These are phyloP conservation scores for Trinectes maculatus DNA, from an alignment of 2,113 vertebrate genomes.

Conservation along the genomic window DNA sequence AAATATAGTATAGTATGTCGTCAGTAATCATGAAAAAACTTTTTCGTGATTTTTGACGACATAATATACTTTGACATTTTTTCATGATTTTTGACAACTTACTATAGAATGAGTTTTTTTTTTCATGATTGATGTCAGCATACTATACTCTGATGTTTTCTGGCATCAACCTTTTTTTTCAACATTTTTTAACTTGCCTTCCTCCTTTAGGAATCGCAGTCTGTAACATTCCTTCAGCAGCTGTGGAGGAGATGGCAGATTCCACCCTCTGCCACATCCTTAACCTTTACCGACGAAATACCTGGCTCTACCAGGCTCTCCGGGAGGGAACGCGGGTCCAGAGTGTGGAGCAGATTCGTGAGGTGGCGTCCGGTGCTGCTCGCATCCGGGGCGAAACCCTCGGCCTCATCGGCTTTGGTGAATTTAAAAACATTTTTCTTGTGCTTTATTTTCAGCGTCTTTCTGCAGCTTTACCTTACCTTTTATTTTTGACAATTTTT, in stretches of 20 bases:
- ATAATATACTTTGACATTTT: too few species aligned
- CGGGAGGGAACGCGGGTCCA: slow-evolving; percentile 95
- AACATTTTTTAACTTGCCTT: not conserved
- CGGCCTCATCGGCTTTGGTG: slow-evolving; percentile 97
- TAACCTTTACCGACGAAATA: slow-evolving; percentile 98
- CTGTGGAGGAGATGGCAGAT: slow-evolving; percentile 96
- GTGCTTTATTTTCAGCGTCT: not conserved
- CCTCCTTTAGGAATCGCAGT: slow-evolving; percentile 89
- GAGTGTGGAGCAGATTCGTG: slow-evolving; percentile 96
- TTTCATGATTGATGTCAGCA: too few species aligned
- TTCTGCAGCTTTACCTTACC: not conserved
- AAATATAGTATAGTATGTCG: too few species aligned
- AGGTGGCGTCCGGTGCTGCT: slow-evolving; percentile 93
- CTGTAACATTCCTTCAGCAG: slow-evolving; percentile 96
- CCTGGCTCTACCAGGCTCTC: slow-evolving; percentile 98
- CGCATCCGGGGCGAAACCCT: slow-evolving; percentile 95
- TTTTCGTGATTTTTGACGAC: too few species aligned
- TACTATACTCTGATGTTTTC: not conserved
- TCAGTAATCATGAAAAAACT: too few species aligned
- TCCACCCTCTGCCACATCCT: slow-evolving; percentile 95
- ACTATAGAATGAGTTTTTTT: too few species aligned
- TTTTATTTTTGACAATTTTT: not conserved
- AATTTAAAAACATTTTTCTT: slow-evolving; percentile 14
- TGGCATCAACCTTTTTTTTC: not conserved
- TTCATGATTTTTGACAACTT: too few species aligned